These are phyloP conservation scores for Lethenteron camtschaticum DNA, from an alignment of 2,113 vertebrate species.

Conservation along the genomic window DNA sequence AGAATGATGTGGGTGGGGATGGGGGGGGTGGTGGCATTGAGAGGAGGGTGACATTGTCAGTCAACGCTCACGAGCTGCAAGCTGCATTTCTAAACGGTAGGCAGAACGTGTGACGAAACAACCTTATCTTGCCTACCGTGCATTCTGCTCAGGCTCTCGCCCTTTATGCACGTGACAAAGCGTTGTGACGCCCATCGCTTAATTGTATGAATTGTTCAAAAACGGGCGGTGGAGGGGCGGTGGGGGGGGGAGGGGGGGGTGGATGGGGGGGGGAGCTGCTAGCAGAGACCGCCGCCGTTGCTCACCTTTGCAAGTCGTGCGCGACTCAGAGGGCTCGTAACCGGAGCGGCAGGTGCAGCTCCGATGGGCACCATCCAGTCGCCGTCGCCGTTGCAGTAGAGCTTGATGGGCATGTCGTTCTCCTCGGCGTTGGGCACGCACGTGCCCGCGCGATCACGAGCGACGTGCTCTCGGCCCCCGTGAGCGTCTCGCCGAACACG, in stretches of 20 bases:
- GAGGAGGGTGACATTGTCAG: too few species aligned
- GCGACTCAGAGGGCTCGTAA: constrained; percentile 26
- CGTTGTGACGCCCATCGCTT: too few species aligned
- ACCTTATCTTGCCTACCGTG: too few species aligned
- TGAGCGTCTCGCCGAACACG: constrained; percentile 66
- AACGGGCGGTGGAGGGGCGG: neutral
- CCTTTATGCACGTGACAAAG: too few species aligned
- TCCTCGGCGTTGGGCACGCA: constrained; percentile 72
- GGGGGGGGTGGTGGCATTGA: too few species aligned
- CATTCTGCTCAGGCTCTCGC: too few species aligned
- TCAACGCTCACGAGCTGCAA: too few species aligned
- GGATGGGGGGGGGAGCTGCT: neutral
- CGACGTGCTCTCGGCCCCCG: constrained; percentile 79
- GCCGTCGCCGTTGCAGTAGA: constrained; percentile 79
- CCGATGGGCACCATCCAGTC: constrained; percentile 89
- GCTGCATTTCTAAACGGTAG: too few species aligned
- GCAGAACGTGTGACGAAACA: too few species aligned
- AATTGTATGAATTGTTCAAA: neutral
- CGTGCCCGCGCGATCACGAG: constrained; percentile 62
- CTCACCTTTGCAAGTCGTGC: neutral
- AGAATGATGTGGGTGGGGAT: too few species aligned
- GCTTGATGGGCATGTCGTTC: constrained; percentile 80
- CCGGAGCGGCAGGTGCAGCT: constrained; percentile 75
- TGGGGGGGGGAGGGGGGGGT: neutral
- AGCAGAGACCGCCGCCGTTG: neutral